Percentiles rank a stretch among this genome's conserved stretches.
Conservation (phyloP, 1,140 invertebrate genomes). For the Aphaenogaster rudis region DNA sequence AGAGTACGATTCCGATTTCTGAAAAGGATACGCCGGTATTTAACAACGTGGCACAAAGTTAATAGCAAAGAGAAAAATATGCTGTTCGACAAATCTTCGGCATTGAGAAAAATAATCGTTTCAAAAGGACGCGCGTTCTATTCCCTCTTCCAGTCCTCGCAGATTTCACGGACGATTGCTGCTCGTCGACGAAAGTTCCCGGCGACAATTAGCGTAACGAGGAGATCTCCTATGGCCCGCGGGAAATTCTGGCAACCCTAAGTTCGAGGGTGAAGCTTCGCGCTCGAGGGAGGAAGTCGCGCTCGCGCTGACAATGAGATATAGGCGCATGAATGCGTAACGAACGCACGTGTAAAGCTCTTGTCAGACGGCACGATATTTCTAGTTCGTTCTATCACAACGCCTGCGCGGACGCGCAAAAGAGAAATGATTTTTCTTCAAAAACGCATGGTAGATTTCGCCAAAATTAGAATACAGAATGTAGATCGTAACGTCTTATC, state of each 20-base stretch:
- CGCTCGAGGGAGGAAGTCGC: slow-evolving; percentile 50
- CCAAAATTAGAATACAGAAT: not conserved
- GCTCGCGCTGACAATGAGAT: slow-evolving; percentile 1
- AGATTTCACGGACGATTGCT: slow-evolving; percentile 23
- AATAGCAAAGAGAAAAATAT: not conserved
- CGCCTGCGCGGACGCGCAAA: too few relatives aligned
- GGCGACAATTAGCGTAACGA: slow-evolving; percentile 82
- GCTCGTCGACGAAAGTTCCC: slow-evolving; percentile 31
- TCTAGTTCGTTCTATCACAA: not conserved
- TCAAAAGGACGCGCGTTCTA: not conserved
- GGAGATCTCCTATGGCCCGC: slow-evolving; percentile 55
- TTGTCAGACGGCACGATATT: not conserved
- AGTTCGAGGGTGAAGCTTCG: slow-evolving; percentile 72
- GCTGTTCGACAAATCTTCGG: too few relatives aligned
- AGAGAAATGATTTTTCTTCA: not conserved
- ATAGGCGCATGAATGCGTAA: slow-evolving; percentile 50
- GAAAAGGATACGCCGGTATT: not conserved
- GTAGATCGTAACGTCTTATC: not conserved
- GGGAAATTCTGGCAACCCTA: slow-evolving; percentile 72
- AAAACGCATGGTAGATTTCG: not conserved
- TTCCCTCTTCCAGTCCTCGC: not conserved
- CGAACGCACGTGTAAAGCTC: slow-evolving; percentile 9
- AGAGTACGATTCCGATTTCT: not conserved
- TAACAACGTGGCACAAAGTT: not conserved
- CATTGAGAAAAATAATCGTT: not conserved